Base-by-base conservation (phyloP, 92 coral and sea anemone species). In the Hydrozoanthus gracilis region DNA sequence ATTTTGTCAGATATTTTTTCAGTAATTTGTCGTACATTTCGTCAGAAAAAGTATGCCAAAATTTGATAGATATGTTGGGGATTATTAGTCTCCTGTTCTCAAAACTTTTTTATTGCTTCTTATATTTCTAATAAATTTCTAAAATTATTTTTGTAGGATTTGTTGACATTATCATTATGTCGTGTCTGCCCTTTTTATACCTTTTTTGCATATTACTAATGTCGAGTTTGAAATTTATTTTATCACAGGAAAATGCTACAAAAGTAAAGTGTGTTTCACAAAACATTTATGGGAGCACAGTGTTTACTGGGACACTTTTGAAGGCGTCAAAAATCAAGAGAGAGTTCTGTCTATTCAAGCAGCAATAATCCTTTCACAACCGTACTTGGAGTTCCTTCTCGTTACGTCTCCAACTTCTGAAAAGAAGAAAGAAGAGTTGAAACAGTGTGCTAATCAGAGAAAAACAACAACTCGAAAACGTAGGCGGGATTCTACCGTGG, bases 261-360 rank as follows among this genome's bases (percentile, higher is more conserved):
- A 97, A 78, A 93, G 98, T 61, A 97, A 97, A 91, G 99, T 97
- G 7, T 97, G 99, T 80, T 97, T 97, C 64, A 97, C 99, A 5
- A 97, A 97, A 80, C 99, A 97, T 91, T 76, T 97, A 71, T 97
- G 99, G 99, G 99, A 97, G 49, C 99, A 97, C 51, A 95, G 98
- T 50, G 91, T 97, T 5, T 97, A 97, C 76, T 97, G 99, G 99
- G 99, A 97, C 74, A 90, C 96, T 8, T 97, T 97, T 73, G 99
- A 97, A 80, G 99, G 98, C 48, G 95, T 97, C 8, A 97, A 97
- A 87, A 97, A 97, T 64, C 99, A 97, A 78, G 99, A 97, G 74
- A 88, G 99, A 77, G 99, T 97, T 71, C 87, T 97, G 67, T 97
- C 99, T 8, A 97, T 97, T 13, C 99, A 97, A 88, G 99, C 99